A percentile compares a stretch with the other conserved stretches of the same genome.
phyloP scores from a whole-genome alignment of 1,140 invertebrate genomes.

The Melanaphis sacchari region DNA sequence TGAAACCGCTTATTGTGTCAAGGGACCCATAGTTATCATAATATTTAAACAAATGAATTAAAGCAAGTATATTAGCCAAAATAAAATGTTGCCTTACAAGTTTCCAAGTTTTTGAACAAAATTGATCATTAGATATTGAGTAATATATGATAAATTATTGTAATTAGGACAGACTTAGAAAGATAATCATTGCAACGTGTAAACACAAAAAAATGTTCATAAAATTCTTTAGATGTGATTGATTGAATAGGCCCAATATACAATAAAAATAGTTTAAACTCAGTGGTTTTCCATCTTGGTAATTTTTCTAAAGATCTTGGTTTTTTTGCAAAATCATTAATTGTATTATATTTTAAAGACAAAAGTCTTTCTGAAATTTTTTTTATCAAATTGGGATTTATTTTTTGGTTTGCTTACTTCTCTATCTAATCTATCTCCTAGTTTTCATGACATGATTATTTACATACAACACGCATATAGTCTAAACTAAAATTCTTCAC shows the following conservation, averaged over 20 bases:
- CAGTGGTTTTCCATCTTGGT: neutral
- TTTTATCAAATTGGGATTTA: neutral
- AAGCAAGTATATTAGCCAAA: conserved; percentile 61
- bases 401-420: neutral
- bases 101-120: conserved; percentile 59
- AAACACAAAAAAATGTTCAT: conserved; percentile 63
- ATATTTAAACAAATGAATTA: conserved; percentile 64
- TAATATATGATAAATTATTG: conserved; percentile 36
- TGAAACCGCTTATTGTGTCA: conserved; percentile 60
- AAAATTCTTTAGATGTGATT: neutral
- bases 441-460: neutral
- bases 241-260: neutral
- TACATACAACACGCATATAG: neutral
- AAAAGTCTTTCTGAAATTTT: neutral
- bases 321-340: neutral
- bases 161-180: conserved; percentile 58
- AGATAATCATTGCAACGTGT: conserved; percentile 62
- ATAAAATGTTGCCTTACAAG: conserved; percentile 61
- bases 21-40: conserved; percentile 63
- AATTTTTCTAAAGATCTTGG: neutral
- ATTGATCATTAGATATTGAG: conserved; percentile 59
- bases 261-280: neutral
- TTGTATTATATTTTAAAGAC: neutral
- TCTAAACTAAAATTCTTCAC: neutral
- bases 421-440: neutral